These are phyloP conservation scores for Allacma fusca DNA, from an alignment of 2,888 invertebrate genomes.

Conservation along the genomic window DNA sequence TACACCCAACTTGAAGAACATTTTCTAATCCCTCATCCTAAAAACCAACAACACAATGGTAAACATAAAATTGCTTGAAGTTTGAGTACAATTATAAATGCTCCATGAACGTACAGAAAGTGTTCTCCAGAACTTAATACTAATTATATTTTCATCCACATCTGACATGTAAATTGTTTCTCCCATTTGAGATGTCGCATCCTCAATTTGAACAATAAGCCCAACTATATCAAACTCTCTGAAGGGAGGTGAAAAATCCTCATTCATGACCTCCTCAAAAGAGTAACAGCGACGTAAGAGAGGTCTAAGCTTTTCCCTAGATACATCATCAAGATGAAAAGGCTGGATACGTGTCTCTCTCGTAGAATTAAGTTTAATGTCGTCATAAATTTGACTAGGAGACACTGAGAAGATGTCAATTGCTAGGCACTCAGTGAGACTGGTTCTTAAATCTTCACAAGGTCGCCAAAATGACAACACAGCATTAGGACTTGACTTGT, in stretches of 20 bases:
- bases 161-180: slow-evolving; percentile 69
- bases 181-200: slow-evolving; percentile 66
- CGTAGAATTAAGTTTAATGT: slow-evolving; percentile 31
- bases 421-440: slow-evolving; percentile 72
- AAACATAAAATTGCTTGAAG: background rate
- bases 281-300: slow-evolving; percentile 65
- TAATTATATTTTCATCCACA: slow-evolving; percentile 67
- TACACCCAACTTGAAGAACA: slow-evolving; percentile 69
- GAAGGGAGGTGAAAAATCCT: slow-evolving; percentile 66
- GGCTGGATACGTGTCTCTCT: slow-evolving; percentile 1
- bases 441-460: slow-evolving; percentile 69
- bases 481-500: slow-evolving; percentile 62
- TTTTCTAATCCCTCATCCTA: slow-evolving; percentile 67
- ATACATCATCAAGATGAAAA: background rate
- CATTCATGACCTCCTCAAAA: slow-evolving; percentile 66
- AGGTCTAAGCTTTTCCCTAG: no score
- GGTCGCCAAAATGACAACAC: slow-evolving; percentile 78
- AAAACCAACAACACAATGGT: slow-evolving; percentile 42
- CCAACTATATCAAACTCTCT: slow-evolving; percentile 80
- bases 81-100: background rate
- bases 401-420: slow-evolving; percentile 71
- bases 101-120: slow-evolving; percentile 62
- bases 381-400: slow-evolving; percentile 1
- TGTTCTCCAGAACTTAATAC: slow-evolving; percentile 70
- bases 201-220: slow-evolving; percentile 69